phyloP scores from a whole-genome alignment of 1,140 invertebrate species.

The Akabosia matsudoensis region DNA sequence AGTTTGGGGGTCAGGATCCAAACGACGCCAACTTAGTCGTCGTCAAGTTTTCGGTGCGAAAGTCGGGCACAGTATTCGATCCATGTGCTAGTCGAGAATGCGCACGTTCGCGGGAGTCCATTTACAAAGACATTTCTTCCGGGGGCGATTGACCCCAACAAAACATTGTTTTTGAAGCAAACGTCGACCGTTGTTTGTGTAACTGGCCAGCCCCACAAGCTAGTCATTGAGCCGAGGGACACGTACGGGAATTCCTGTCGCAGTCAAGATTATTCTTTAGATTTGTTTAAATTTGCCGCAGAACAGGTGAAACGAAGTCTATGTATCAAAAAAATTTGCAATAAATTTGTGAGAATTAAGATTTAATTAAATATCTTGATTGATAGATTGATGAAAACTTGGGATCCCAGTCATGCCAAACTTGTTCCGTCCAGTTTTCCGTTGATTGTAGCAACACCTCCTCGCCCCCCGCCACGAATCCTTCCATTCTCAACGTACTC shows the following conservation, averaged over 20 bases:
- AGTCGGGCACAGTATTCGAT: conserved; percentile 84
- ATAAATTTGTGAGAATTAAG: too few relatives aligned
- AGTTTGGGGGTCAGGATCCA: conserved; percentile 77
- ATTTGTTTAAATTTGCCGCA: conserved; percentile 39
- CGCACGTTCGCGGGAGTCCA: conserved; percentile 64
- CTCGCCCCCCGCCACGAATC: not conserved
- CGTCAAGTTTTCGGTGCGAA: conserved; percentile 86
- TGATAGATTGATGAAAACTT: conserved; percentile 31
- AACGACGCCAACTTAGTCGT: conserved; percentile 76
- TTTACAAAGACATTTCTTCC: conserved; percentile 60
- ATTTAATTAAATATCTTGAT: not conserved
- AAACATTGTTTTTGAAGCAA: conserved; percentile 79
- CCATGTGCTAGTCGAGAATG: conserved; percentile 72
- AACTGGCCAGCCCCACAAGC: conserved; percentile 68
- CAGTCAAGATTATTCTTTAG: conserved; percentile 41
- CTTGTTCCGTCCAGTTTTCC: conserved; percentile 43
- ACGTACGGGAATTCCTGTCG: conserved; percentile 79
- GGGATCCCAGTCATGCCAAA: conserved; percentile 25
- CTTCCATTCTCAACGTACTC: not conserved
- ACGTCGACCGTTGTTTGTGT: conserved; percentile 82
- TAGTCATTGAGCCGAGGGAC: conserved; percentile 83
- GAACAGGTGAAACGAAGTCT: conserved; percentile 36
- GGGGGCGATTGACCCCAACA: conserved; percentile 76
- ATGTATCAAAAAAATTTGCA: not conserved
- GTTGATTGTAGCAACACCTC: conserved; percentile 22